A percentile compares a stretch with the other conserved stretches of the same genome.
Conservation (phyloP, 2,113 vertebrate species). For the Anhinga rufa region DNA sequence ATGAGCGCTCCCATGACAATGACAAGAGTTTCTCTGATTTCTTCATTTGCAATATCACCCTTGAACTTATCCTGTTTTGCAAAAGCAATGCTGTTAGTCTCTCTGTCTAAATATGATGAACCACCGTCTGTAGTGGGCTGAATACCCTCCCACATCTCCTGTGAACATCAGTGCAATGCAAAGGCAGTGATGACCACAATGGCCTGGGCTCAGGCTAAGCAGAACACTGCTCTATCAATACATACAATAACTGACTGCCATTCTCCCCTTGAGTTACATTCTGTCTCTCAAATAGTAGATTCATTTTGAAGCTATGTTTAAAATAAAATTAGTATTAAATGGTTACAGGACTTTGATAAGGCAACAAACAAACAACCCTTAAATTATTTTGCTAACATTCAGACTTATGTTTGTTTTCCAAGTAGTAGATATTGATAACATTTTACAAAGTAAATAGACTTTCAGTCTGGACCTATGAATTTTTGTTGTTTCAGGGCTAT, state of each 20-base stretch:
- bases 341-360: not conserved
- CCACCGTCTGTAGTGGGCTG: not conserved
- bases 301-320: not conserved
- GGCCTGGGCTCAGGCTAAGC: not conserved
- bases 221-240: not conserved
- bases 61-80: slow-evolving; percentile 80
- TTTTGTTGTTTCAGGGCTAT: not conserved
- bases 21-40: slow-evolving; percentile 90
- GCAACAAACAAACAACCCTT: not conserved
- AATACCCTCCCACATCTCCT: not conserved
- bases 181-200: not conserved
- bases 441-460: not conserved
- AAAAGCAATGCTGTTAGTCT: slow-evolving; percentile 4
- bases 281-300: not conserved
- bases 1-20: slow-evolving; percentile 90
- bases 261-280: not conserved
- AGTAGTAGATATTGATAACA: not conserved
- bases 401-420: not conserved
- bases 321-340: not conserved
- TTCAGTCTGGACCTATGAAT: not conserved
- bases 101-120: not conserved
- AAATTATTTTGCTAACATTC: not conserved
- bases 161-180: not conserved
- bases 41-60: slow-evolving; percentile 79
- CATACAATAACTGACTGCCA: not conserved